Evolutionary conservation across 2,888 invertebrate species (phyloP), one percentile per base, ranked within the genome.

Genomic region (Teleogryllus oceanicus): DNA sequence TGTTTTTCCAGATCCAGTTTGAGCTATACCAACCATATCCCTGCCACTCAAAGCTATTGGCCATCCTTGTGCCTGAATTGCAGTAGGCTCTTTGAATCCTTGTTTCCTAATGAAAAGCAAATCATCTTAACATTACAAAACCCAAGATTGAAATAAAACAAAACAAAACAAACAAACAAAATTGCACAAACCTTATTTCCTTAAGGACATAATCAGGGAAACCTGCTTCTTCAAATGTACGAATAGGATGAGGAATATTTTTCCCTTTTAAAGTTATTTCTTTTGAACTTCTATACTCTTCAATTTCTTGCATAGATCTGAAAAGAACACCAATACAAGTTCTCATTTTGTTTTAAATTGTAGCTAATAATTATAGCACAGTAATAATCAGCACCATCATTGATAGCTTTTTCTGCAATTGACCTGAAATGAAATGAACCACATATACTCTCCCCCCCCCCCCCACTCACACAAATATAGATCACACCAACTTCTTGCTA

Each of bases 21-120:
- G 94, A 1, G 96, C 96, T 85, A 96, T 95, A 74, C 96, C 96
- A 11, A 96, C 95, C 91, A 96, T 92, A 85, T 96, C 94, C 84
- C 91, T 87, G 13, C 96, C 96, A 86, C 93, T 93, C 83, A 96
- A 88, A 50, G 95, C 93, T 84, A 96, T 93, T 0, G 96, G 96
- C 96, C 95, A 96, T 37, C 96, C 95, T 85, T 95, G 94, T 37
- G 94, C 92, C 87, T 96, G 96, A 85, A 96, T 96, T 2, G 95
- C 92, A 49, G 96, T 96, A 0, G 96, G 96, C 83, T 91, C 90
- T 80, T 91, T 90, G 85, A 93, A 94, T 80, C 93, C 94, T 89
- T 91, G 93, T 75, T 83, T 82, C 84, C 92, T 91, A 77, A 16
- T 11, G 84, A 84, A 79, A 37, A 49, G 51, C 24, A 24, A 24